phyloP scores from a whole-genome alignment of 2,113 vertebrate genomes.

The Menidia beryllina region DNA sequence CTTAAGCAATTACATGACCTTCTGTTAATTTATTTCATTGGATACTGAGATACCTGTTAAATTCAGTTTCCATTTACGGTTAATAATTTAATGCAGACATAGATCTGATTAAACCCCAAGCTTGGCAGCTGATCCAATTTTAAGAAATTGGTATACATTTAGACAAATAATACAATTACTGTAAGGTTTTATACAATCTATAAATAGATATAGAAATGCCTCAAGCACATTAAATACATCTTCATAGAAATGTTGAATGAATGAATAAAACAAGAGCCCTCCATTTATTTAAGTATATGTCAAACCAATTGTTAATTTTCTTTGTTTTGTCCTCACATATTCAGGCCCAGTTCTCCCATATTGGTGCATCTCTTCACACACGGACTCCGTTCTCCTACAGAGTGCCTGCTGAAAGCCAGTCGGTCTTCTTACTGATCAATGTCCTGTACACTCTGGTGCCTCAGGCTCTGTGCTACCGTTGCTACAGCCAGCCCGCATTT shows the following conservation, averaged over 20 bases:
- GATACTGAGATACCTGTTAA: not conserved
- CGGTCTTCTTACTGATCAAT: conserved; percentile 87
- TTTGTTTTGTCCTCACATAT: conserved; percentile 15
- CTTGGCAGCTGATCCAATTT: not conserved
- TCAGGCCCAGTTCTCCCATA: conserved; percentile 94
- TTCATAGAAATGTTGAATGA: too few relatives aligned
- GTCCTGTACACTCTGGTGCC: conserved; percentile 88
- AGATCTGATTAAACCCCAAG: not conserved
- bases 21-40: not conserved
- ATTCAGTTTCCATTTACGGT: not conserved
- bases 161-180: not conserved
- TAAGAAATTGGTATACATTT: not conserved
- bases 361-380: conserved; percentile 94
- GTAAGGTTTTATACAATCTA: not conserved
- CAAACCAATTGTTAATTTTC: not conserved
- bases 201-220: not conserved
- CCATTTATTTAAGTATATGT: not conserved
- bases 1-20: not conserved
- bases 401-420: conserved; percentile 88
- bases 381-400: conserved; percentile 93
- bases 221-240: not conserved
- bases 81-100: not conserved
- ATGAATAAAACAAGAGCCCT: too few relatives aligned
- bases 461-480: conserved; percentile 92
- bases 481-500: conserved; percentile 87